Conservation (phyloP, 2,113 vertebrate species). For the Platycercus adscitus region DNA sequence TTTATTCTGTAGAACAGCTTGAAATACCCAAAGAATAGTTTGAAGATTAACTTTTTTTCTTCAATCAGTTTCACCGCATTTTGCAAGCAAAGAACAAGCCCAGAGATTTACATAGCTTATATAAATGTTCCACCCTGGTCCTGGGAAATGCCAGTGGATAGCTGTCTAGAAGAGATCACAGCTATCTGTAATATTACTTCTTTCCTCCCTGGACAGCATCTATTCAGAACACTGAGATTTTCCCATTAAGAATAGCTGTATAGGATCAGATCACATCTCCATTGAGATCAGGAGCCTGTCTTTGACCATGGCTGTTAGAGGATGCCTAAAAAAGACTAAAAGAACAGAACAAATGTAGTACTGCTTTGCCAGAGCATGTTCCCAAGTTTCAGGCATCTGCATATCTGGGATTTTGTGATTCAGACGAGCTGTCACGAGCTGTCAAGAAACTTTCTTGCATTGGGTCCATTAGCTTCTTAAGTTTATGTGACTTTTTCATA, state of each 20-base stretch:
- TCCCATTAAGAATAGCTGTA: not conserved
- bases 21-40: not conserved
- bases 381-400: not conserved
- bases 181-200: accelerated
- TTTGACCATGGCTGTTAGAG: not conserved
- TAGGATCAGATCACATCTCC: not conserved
- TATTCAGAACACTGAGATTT: not conserved
- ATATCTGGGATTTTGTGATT: not conserved
- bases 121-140: not conserved
- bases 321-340: not conserved
- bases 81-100: not conserved
- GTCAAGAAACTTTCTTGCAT: not conserved
- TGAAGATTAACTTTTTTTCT: not conserved
- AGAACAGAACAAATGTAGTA: not conserved
- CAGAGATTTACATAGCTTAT: not conserved
- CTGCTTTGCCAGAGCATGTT: not conserved
- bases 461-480: not conserved
- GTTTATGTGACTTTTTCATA: not conserved
- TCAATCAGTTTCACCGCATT: not conserved
- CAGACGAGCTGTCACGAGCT: not conserved
- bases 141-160: not conserved
- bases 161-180: not conserved
- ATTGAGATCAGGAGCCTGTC: not conserved
- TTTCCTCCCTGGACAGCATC: not conserved
- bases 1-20: not conserved